These are phyloP conservation scores for Formica selysi DNA, from an alignment of 1,140 invertebrate genomes.

Conservation along the genomic window DNA sequence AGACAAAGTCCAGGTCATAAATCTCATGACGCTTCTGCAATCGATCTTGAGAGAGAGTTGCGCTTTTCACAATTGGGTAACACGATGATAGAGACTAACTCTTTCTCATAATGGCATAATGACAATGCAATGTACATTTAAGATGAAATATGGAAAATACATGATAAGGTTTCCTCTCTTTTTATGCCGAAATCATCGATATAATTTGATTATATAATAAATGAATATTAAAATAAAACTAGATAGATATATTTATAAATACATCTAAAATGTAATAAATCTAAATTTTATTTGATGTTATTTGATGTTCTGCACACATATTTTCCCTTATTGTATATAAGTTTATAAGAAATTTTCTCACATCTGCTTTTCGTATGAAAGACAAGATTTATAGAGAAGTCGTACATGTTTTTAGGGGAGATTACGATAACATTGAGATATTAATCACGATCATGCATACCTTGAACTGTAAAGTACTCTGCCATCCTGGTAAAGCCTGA, in stretches of 20 bases:
- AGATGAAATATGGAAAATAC: too few species aligned
- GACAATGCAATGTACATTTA: not conserved
- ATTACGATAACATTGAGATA: not conserved
- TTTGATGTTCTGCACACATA: not conserved
- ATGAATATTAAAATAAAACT: too few species aligned
- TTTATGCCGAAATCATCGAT: not conserved
- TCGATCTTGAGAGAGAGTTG: not conserved
- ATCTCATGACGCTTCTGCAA: not conserved
- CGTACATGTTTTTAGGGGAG: not conserved
- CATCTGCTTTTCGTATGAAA: not conserved
- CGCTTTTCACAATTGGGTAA: conserved; percentile 1
- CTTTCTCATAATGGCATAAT: not conserved
- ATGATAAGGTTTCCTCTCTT: not conserved
- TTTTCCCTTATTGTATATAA: not conserved
- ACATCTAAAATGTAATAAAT: too few species aligned
- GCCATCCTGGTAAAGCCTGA: conserved; percentile 93
- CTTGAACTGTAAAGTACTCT: conserved; percentile 95
- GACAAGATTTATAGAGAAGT: not conserved
- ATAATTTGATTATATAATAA: not conserved
- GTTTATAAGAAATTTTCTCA: not conserved
- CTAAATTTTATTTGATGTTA: not conserved
- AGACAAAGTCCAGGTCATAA: not conserved
- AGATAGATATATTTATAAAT: too few species aligned
- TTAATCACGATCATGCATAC: conserved; percentile 81
- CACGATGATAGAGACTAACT: not conserved